A percentile compares a stretch with the other conserved stretches of the same genome.
These are phyloP conservation scores for Hydra vulgaris DNA, from an alignment of 30 jellyfish, hydroid and myxozoan species.

Conservation along the genomic window DNA sequence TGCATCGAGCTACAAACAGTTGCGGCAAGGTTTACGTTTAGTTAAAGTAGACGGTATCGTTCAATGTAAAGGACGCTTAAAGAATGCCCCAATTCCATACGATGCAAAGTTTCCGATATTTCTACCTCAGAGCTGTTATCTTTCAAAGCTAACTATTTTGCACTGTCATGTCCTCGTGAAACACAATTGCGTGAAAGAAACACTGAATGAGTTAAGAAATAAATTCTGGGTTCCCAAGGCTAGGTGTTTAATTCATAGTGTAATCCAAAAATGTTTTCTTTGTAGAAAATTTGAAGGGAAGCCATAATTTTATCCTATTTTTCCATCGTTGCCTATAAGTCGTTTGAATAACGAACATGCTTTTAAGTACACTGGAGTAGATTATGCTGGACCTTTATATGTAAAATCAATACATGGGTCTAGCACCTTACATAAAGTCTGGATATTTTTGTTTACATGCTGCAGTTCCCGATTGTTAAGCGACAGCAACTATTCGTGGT, in stretches of 20 bases:
- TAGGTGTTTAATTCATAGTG: not conserved
- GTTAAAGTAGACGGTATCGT: too few relatives aligned
- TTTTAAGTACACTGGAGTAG: slow-evolving; percentile 5
- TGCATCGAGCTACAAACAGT: too few relatives aligned
- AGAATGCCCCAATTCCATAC: too few relatives aligned
- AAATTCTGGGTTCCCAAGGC: too few relatives aligned
- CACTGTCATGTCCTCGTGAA: too few relatives aligned
- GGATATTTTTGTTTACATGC: slow-evolving; percentile 9
- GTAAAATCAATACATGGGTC: not conserved
- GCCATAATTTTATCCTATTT: not conserved
- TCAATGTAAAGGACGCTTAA: too few relatives aligned
- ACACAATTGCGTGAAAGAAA: too few relatives aligned
- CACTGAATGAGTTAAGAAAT: too few relatives aligned
- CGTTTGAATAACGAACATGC: not conserved
- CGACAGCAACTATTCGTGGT: slow-evolving; percentile 4
- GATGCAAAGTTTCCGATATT: too few relatives aligned
- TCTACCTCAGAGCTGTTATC: too few relatives aligned
- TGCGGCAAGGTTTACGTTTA: too few relatives aligned
- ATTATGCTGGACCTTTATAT: slow-evolving; percentile 4
- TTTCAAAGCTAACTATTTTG: too few relatives aligned
- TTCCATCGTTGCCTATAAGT: not conserved
- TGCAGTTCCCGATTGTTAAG: not conserved
- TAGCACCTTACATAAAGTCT: not conserved
- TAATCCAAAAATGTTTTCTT: not conserved
- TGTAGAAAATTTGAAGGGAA: not conserved